Base-by-base conservation (phyloP, 2,888 invertebrate genomes). In the Melipona beecheii region DNA sequence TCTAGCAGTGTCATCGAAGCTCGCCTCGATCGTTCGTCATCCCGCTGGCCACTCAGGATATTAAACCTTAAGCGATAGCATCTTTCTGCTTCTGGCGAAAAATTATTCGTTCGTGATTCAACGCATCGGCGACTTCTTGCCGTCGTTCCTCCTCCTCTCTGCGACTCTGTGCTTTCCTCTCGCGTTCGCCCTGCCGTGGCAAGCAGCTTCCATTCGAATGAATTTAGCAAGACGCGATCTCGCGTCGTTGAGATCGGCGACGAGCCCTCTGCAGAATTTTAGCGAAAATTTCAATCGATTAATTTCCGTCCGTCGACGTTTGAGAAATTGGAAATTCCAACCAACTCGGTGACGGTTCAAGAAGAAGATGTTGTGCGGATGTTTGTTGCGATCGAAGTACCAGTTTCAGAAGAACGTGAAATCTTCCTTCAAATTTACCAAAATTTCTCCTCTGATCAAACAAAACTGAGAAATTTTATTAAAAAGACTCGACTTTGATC, bases 1-100 rank as follows among this genome's bases (percentile, higher is more conserved):
- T 75, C 71, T 75, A 21, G 66, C 68, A 24, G 71, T 66, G 75
- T 75, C 80, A 75, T 77, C 64, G 72, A 11, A 11, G 43, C 52
- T 17, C 24, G 64, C 72, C 73, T 27, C 50, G 69, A 64, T 70
- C 83, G 71, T 84, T 1, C 70, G 66, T 84, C 81, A 84, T 74
- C 56, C 56, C 60, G 17, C 21, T 19, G 43, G 13, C 49, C 49
- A 49, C 62, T 24, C 19, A n/a, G 54, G 56, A 84, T 81, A 74
- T 72, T 66, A 71, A 75, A 82, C n/a, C 50, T 54, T 3, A 13
- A 73, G n/a, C n/a, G 66, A 75, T 72, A 75, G 43, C 17, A 64
- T 66, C 49, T 62, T 75, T 62, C 73, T 70, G 81, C 73, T 64
- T 36, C 52, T 73, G 24, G 69, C 52, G 65, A 81, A 81, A 81